phyloP scores from a whole-genome alignment of 2,888 invertebrate species.

The Agriotes lineatus region DNA sequence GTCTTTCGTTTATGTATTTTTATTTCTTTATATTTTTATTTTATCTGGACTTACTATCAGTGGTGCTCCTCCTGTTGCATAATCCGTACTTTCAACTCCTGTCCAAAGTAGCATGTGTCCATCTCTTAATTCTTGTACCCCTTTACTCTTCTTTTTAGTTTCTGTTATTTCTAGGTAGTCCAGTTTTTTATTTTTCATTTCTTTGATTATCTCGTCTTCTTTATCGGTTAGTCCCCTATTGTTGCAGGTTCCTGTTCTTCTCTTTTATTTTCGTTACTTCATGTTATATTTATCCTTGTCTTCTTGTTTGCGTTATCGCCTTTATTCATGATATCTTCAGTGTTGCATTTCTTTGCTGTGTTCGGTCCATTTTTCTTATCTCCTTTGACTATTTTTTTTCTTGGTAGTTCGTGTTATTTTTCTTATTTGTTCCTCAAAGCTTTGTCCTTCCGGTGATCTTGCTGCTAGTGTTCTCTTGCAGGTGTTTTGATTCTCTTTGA shows the following conservation, averaged over 20 bases:
- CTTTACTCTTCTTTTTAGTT: not conserved
- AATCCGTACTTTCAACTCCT: no score
- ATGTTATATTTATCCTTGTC: not conserved
- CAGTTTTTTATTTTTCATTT: no score
- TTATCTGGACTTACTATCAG: not conserved
- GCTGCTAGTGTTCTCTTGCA: no score
- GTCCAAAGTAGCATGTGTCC: no score
- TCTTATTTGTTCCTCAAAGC: no score
- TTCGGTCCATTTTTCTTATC: not conserved
- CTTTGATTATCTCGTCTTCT: no score
- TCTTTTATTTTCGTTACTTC: not conserved
- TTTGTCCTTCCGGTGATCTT: no score
- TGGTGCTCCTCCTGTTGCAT: not conserved
- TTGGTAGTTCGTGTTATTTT: no score
- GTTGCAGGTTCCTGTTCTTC: not conserved
- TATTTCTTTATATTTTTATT: not conserved
- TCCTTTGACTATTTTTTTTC: not conserved
- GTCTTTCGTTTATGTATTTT: no score
- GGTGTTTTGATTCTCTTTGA: no score
- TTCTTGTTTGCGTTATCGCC: not conserved
- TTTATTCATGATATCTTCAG: no score
- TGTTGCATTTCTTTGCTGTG: not conserved
- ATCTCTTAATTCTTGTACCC: not conserved
- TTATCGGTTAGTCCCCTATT: not conserved
- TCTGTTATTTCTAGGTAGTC: no score